A percentile compares a stretch with the other conserved stretches of the same genome.
These are phyloP conservation scores for Brachionus plicatilis DNA, from an alignment of 1,140 invertebrate species.

Conservation along the genomic window DNA sequence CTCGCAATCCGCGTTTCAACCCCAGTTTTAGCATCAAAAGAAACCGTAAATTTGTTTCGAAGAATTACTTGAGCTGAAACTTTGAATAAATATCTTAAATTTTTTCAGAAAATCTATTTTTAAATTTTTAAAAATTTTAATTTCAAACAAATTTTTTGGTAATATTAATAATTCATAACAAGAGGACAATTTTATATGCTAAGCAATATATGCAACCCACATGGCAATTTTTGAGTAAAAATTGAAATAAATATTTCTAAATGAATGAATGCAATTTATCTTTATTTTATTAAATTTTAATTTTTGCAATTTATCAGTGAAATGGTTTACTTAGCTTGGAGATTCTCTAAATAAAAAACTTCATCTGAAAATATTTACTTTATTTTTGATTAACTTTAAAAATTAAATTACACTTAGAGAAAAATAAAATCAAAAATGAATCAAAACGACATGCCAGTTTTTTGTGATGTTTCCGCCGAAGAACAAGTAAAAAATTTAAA, in stretches of 20 bases:
- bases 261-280: constrained; percentile 32
- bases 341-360: background rate
- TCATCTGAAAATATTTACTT: background rate
- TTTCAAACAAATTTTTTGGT: background rate
- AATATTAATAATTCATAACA: background rate
- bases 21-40: too few relatives aligned
- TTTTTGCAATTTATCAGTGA: constrained; percentile 10
- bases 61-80: too few relatives aligned
- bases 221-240: constrained; percentile 15
- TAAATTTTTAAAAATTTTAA: background rate
- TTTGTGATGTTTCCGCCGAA: constrained; percentile 28
- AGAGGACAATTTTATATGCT: background rate
- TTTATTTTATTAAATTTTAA: background rate
- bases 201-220: background rate
- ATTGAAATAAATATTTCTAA: constrained; percentile 1
- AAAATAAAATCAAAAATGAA: background rate
- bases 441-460: constrained; percentile 39
- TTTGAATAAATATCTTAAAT: too few relatives aligned
- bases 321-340: background rate
- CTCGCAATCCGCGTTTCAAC: too few relatives aligned
- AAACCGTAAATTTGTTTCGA: too few relatives aligned
- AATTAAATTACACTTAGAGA: background rate
- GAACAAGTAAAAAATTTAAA: constrained; percentile 16
- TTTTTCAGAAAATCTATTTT: too few relatives aligned
- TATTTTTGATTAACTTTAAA: background rate